phyloP scores from a whole-genome alignment of 2,797 vertebrate genomes.

The Graptemys geographica region DNA sequence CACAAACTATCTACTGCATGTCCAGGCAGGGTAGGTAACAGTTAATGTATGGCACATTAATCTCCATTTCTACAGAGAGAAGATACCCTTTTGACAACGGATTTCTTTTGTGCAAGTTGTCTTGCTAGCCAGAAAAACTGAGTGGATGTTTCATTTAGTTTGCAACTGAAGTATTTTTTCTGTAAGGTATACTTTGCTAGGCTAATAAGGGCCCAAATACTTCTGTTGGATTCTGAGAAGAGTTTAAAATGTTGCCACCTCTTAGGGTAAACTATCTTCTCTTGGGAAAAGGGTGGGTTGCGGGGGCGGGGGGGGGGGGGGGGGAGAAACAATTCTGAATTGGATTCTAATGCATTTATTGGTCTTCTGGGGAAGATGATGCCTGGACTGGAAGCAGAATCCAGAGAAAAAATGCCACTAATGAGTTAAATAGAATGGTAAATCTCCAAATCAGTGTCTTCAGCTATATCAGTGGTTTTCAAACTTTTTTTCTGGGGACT shows the following conservation, averaged over 20 bases:
- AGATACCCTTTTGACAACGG: not conserved
- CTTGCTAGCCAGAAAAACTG: not conserved
- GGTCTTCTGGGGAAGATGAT: not conserved
- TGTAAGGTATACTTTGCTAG: not conserved
- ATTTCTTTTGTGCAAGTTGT: not conserved
- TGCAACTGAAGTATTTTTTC: not conserved
- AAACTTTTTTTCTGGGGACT: no score
- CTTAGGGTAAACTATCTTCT: not conserved
- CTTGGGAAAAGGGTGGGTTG: not conserved
- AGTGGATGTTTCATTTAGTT: not conserved
- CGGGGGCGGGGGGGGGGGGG: no score
- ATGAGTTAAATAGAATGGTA: not conserved
- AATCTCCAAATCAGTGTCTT: not conserved
- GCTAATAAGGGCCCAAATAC: not conserved
- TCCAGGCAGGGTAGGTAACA: slow-evolving; percentile 91
- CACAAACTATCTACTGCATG: slow-evolving; percentile 96
- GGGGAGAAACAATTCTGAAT: not conserved
- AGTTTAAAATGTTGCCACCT: not conserved
- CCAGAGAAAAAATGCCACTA: not conserved
- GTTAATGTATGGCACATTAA: not conserved
- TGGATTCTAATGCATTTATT: not conserved
- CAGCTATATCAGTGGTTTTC: not conserved
- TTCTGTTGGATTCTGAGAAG: not conserved
- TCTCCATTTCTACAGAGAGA: not conserved
- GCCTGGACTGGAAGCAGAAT: not conserved